Evolutionary conservation across 2,113 vertebrate genomes (phyloP).

Genomic region (Amphiprion percula): DNA sequence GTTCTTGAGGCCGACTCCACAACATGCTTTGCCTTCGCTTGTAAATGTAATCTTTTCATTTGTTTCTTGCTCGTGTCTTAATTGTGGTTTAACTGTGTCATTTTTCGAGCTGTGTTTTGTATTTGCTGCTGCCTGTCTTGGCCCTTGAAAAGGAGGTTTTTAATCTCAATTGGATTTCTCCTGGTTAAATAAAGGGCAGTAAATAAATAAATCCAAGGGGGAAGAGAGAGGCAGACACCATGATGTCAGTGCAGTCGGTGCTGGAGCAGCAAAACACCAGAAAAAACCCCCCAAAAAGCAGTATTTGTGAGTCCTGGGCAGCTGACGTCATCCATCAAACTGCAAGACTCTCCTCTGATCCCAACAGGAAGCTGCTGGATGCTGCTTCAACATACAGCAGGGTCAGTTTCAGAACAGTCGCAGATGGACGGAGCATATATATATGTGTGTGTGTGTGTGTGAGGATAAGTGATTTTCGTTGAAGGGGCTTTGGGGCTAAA

Average conservation of each 20-base stretch:
- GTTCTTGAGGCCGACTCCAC: too few relatives aligned
- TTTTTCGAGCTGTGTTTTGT: too few relatives aligned
- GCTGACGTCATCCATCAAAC: slow-evolving; percentile 64
- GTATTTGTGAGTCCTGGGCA: slow-evolving; percentile 17
- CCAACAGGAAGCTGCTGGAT: slow-evolving; percentile 52
- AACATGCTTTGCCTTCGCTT: too few relatives aligned
- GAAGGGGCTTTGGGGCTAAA: slow-evolving; percentile 72
- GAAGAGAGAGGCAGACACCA: neutral
- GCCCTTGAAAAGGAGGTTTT: too few relatives aligned
- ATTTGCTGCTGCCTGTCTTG: too few relatives aligned
- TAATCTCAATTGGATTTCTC: too few relatives aligned
- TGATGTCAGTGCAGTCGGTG: neutral
- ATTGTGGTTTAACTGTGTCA: too few relatives aligned
- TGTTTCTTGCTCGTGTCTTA: too few relatives aligned
- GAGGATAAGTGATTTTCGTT: slow-evolving; percentile 70
- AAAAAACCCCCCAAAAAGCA: slow-evolving; percentile 1
- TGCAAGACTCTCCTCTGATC: slow-evolving; percentile 19
- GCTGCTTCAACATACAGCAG: slow-evolving; percentile 9
- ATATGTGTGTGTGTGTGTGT: slow-evolving; percentile 15
- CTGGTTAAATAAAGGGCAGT: too few relatives aligned
- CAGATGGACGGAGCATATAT: slow-evolving; percentile 14
- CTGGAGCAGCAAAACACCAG: slow-evolving; percentile 2
- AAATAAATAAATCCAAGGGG: too few relatives aligned
- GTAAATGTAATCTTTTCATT: too few relatives aligned
- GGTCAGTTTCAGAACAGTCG: slow-evolving; percentile 48